phyloP scores from a whole-genome alignment of 2,113 vertebrate species.

The Nanger granti region DNA sequence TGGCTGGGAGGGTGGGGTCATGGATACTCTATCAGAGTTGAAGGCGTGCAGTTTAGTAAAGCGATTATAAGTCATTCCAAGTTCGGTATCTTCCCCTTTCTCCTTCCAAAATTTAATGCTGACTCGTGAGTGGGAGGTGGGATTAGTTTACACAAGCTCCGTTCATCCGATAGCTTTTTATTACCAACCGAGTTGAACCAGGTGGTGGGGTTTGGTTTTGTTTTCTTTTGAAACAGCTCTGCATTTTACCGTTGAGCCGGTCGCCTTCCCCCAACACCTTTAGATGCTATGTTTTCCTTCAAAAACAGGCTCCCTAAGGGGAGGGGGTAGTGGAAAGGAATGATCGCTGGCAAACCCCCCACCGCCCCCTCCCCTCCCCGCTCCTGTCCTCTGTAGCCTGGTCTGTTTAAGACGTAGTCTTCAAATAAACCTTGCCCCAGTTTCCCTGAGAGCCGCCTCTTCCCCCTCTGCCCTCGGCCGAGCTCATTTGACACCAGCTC shows the following conservation, averaged over 20 bases:
- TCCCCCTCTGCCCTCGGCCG: neutral
- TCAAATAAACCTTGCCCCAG: slow-evolving; percentile 59
- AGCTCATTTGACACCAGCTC: slow-evolving; percentile 5
- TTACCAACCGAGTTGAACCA: slow-evolving; percentile 48
- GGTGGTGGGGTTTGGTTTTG: slow-evolving; percentile 42
- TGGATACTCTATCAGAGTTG: neutral
- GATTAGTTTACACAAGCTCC: slow-evolving; percentile 53
- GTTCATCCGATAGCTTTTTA: slow-evolving; percentile 61
- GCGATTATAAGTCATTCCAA: neutral
- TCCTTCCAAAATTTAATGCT: slow-evolving; percentile 1
- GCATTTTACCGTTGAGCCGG: neutral
- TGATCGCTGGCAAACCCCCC: neutral
- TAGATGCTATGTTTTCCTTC: neutral
- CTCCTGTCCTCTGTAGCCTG: neutral
- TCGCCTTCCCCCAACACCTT: neutral
- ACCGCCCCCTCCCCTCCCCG: neutral
- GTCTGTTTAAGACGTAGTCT: slow-evolving; percentile 48
- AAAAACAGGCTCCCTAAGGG: neutral
- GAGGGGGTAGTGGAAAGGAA: neutral
- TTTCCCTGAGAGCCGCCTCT: slow-evolving; percentile 40
- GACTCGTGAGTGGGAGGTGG: slow-evolving; percentile 40
- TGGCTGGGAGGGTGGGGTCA: slow-evolving; percentile 43
- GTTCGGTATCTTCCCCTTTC: neutral
- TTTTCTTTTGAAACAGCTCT: slow-evolving; percentile 31
- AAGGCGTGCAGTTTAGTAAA: slow-evolving; percentile 28